Evolutionary conservation across 1,140 invertebrate genomes (phyloP), one percentile per base, ranked within the genome.

Genomic region (Leptinotarsa lineolata): DNA sequence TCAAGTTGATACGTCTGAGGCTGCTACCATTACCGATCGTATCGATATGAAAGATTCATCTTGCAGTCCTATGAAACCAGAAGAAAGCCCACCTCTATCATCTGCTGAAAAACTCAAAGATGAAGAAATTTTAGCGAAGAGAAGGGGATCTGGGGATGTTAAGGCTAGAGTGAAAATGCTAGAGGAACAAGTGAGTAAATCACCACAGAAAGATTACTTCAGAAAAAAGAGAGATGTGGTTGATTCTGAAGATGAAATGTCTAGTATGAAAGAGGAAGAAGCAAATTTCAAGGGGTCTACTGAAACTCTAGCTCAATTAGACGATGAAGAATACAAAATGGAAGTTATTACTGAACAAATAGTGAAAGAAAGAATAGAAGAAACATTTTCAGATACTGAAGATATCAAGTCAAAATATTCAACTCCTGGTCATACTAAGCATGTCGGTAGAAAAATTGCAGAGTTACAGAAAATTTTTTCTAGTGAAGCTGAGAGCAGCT

Each of bases 391-490:
- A 30, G 39, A 45, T 13, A 46, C 60, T 16, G 48, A 12, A 72
- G 71, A 72, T 18, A 58, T 44, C 3, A 77, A 74, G 60, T 44
- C 59, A 3, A 78, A 80, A 73, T 68, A 67, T 58, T 65, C 67
- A 20, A 76, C 78, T 21, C 77, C 79, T 18, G 76, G 75, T 15
- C 81, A 78, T 74, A 75, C 70, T 2, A 84, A 85, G 80, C 78
- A 82, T 30, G 82, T 86, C 63, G 85, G 84, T 24, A 83, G 81
- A 18, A 87, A 86, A 80, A 85, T 87, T 54, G 86, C 86, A 24
- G 82, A 86, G 77, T 75, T 87, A 30, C 85, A 86, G 72, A 85
- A 83, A 76, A 82, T 86, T 69, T 87, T 87, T 76, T 83, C 83
- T 21, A 66, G 45, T 48, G 71, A 72, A 21, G 44, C 22, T 48